These are phyloP conservation scores for Diadophis punctatus DNA, from an alignment of 2,113 vertebrate species.

Conservation along the genomic window DNA sequence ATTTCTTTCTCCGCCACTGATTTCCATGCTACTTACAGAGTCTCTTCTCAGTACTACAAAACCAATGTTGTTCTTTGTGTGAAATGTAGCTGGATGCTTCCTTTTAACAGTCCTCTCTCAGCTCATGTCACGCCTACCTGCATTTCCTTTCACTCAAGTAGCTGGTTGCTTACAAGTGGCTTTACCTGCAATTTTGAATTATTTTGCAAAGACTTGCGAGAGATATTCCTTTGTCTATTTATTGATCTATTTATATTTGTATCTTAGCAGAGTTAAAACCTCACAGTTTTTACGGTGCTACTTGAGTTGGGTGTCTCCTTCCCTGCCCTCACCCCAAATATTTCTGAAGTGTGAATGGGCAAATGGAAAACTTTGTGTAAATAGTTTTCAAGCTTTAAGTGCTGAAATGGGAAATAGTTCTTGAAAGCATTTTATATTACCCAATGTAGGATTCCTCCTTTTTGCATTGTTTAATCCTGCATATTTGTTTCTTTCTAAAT, in stretches of 20 bases:
- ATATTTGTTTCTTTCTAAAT: constrained; percentile 35
- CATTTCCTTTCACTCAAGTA: constrained; percentile 20
- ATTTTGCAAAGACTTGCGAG: constrained; percentile 24
- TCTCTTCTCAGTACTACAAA: background rate
- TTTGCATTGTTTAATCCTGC: background rate
- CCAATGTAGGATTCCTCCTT: background rate
- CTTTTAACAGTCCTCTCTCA: constrained; percentile 5
- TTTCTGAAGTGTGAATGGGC: constrained; percentile 21
- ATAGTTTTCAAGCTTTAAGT: constrained; percentile 13
- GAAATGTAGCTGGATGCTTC: background rate
- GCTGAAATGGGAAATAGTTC: background rate
- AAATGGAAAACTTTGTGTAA: background rate
- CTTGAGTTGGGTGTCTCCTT: constrained; percentile 7
- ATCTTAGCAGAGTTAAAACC: constrained; percentile 53
- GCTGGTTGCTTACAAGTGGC: constrained; percentile 11
- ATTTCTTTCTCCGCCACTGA: background rate
- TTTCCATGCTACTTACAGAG: background rate
- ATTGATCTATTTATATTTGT: constrained; percentile 61
- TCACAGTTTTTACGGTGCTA: constrained; percentile 53
- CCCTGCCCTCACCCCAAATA: background rate
- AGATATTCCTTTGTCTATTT: constrained; percentile 60
- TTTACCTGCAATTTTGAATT: constrained; percentile 18
- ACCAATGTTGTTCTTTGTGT: too few relatives aligned
- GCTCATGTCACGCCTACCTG: background rate
- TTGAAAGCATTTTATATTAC: constrained; percentile 15